Conservation (phyloP, 2,113 vertebrate species). For the Spea bombifrons region DNA sequence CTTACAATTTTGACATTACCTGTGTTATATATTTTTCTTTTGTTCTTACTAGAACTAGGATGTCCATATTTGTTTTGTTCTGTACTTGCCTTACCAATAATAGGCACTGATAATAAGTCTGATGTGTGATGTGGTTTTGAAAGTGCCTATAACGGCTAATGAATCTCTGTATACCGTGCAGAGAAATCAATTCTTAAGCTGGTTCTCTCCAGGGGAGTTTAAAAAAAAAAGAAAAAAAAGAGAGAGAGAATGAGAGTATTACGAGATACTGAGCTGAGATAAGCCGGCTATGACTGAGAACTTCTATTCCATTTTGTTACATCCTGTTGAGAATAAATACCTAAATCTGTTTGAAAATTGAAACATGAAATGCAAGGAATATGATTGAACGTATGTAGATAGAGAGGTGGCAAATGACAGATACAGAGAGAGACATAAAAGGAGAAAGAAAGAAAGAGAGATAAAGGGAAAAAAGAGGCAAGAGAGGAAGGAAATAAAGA, state of each 20-base stretch:
- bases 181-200: slow-evolving; percentile 38
- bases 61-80: no score
- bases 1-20: no score
- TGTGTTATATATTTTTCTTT: no score
- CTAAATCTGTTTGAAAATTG: slow-evolving; percentile 35
- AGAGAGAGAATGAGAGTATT: slow-evolving; percentile 27
- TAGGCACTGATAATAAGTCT: not conserved
- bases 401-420: no score
- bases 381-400: not conserved
- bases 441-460: no score
- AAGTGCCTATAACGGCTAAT: slow-evolving; percentile 22
- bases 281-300: slow-evolving; percentile 25
- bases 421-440: no score
- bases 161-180: slow-evolving; percentile 21
- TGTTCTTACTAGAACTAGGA: no score
- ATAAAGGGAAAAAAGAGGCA: no score
- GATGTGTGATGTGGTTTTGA: slow-evolving; percentile 20
- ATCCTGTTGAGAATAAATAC: slow-evolving; percentile 38
- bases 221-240: not conserved
- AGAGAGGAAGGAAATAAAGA: no score
- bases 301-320: slow-evolving; percentile 37
- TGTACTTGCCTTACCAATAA: no score
- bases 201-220: slow-evolving; percentile 2
- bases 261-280: slow-evolving; percentile 42
- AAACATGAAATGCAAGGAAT: slow-evolving; percentile 6